Evolutionary conservation across 2,797 vertebrate genomes (phyloP).

Genomic region (Salmo trutta): DNA sequence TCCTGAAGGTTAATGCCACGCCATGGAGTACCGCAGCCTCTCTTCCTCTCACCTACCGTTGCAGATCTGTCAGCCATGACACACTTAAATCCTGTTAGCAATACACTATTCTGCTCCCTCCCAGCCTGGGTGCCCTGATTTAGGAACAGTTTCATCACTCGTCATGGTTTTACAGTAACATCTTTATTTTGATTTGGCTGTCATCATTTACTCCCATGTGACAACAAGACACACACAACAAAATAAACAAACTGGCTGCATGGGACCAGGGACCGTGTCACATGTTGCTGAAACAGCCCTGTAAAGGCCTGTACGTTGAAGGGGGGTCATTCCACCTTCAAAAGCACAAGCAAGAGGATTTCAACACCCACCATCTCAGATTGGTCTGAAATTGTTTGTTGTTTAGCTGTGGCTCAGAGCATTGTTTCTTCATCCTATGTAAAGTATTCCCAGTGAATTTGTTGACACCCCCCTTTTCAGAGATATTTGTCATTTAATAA

Average conservation of each 20-base stretch:
- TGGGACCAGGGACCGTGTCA: constrained; percentile 1
- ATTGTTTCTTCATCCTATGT: too few relatives aligned
- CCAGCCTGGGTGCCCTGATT: not conserved
- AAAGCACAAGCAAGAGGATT: too few relatives aligned
- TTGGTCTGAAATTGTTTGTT: too few relatives aligned
- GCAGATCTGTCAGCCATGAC: not conserved
- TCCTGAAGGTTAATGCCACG: not conserved
- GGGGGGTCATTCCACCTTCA: too few relatives aligned
- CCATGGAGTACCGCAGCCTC: not conserved
- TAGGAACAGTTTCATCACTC: not conserved
- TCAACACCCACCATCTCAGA: too few relatives aligned
- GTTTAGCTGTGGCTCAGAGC: too few relatives aligned
- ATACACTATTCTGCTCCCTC: not conserved
- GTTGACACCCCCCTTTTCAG: too few relatives aligned
- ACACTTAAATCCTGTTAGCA: constrained; percentile 5
- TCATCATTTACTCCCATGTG: too few relatives aligned
- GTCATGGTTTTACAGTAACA: constrained; percentile 2
- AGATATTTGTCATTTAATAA: too few relatives aligned
- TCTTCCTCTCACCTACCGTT: not conserved
- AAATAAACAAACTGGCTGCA: not conserved
- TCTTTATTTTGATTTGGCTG: not conserved
- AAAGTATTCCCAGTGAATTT: too few relatives aligned
- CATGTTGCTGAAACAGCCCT: not conserved
- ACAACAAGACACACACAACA: not conserved
- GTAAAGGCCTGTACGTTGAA: not conserved